A percentile compares a stretch with the other conserved stretches of the same genome.
phyloP scores from a whole-genome alignment of 2,797 vertebrate genomes.

The Chiroxiphia lanceolata region DNA sequence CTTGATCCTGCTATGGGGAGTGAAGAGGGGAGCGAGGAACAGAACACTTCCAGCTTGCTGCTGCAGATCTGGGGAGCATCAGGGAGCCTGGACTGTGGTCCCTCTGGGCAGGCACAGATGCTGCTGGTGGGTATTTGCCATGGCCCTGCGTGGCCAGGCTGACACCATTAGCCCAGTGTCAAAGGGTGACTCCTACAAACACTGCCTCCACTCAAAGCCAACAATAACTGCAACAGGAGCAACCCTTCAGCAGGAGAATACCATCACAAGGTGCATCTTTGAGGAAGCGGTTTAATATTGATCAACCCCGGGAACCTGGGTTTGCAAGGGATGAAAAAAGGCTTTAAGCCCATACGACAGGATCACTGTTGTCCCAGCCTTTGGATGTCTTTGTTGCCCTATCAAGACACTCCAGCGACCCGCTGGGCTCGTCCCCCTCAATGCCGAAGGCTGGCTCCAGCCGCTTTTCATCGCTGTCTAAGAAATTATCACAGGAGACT shows the following conservation, averaged over 20 bases:
- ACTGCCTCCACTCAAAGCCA: neutral
- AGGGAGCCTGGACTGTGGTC: neutral
- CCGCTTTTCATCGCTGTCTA: neutral
- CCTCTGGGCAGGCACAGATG: neutral
- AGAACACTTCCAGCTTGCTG: neutral
- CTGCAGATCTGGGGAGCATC: neutral
- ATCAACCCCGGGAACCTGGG: neutral
- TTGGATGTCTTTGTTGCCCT: conserved; percentile 22
- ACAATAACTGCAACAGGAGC: neutral
- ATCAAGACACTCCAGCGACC: neutral
- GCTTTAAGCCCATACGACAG: neutral
- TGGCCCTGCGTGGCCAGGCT: neutral
- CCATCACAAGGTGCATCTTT: neutral
- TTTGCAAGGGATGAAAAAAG: neutral
- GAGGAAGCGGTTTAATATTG: neutral
- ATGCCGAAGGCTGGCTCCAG: neutral
- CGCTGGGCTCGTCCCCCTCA: neutral
- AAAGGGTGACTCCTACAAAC: neutral
- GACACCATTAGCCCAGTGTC: neutral
- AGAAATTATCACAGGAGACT: conserved; percentile 29
- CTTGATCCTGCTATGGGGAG: too few relatives aligned
- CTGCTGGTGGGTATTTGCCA: neutral
- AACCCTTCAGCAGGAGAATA: neutral
- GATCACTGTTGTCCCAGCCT: neutral
- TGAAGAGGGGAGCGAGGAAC: neutral